These are phyloP conservation scores for Anastrepha ludens DNA, from an alignment of 1,140 invertebrate species.

Conservation along the genomic window DNA sequence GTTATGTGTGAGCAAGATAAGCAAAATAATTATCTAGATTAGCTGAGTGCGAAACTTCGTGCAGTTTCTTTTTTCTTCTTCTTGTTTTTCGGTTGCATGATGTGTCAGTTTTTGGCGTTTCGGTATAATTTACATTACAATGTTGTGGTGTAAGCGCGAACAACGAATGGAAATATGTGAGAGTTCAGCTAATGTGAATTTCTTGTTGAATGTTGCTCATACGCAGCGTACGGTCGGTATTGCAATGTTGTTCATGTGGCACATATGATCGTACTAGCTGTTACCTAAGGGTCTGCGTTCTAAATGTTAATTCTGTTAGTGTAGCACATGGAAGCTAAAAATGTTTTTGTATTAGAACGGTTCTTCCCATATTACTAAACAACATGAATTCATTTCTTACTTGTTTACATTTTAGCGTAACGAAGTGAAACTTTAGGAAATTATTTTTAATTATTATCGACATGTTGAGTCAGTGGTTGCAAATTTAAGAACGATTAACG, in stretches of 20 bases:
- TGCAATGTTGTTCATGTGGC: background rate
- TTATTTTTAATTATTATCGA: too few relatives aligned
- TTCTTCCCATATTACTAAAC: too few relatives aligned
- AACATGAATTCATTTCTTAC: too few relatives aligned
- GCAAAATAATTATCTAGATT: slow-evolving; percentile 14
- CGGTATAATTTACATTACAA: background rate
- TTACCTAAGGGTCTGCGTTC: too few relatives aligned
- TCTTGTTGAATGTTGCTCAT: background rate
- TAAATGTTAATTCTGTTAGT: too few relatives aligned
- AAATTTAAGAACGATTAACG: too few relatives aligned
- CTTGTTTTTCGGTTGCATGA: background rate
- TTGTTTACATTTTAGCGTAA: too few relatives aligned
- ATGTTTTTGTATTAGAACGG: too few relatives aligned
- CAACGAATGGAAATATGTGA: background rate
- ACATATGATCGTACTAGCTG: too few relatives aligned
- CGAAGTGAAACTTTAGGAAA: too few relatives aligned
- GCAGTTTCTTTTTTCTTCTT: background rate
- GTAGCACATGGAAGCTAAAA: too few relatives aligned
- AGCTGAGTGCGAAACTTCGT: background rate
- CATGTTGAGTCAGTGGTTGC: too few relatives aligned
- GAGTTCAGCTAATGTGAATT: background rate
- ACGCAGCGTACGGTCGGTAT: background rate
- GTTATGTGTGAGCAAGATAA: background rate
- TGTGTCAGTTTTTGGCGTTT: background rate
- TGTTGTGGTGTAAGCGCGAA: background rate